A percentile compares a stretch with the other conserved stretches of the same genome.
Conservation (phyloP, 2,113 vertebrate genomes). For the Strigops habroptila region DNA sequence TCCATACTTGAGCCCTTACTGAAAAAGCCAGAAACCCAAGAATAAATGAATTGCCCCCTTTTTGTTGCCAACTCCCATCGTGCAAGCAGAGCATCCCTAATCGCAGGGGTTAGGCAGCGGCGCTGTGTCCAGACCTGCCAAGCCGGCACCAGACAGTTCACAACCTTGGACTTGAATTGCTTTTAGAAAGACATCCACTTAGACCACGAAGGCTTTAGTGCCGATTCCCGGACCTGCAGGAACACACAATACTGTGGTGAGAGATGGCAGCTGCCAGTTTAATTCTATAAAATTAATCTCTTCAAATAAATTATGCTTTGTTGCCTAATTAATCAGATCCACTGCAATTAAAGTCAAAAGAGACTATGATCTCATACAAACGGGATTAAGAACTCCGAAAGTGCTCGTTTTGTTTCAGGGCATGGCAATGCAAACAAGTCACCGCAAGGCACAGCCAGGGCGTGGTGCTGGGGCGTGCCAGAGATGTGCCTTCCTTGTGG, state of each 20-base stretch:
- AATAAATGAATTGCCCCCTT: background rate
- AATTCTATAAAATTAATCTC: background rate
- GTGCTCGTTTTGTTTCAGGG: background rate
- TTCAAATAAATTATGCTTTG: background rate
- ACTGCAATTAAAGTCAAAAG: background rate
- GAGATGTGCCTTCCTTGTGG: background rate
- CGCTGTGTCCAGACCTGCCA: background rate
- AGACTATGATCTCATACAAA: background rate
- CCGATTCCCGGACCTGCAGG: background rate
- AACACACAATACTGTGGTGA: background rate
- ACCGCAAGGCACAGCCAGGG: background rate
- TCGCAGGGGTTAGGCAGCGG: accelerated
- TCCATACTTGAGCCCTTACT: accelerated
- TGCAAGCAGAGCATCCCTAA: background rate
- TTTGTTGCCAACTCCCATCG: accelerated
- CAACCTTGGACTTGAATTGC: background rate
- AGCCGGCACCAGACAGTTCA: background rate
- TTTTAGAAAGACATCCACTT: background rate
- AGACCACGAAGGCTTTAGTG: accelerated
- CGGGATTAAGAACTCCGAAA: background rate
- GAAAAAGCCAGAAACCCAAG: background rate
- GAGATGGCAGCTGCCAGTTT: background rate
- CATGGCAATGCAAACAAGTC: background rate
- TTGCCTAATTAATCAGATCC: constrained; percentile 34
- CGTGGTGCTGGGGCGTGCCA: background rate